These are phyloP conservation scores for Lasiurus cinereus DNA, from an alignment of 2,113 vertebrate genomes.

Conservation along the genomic window DNA sequence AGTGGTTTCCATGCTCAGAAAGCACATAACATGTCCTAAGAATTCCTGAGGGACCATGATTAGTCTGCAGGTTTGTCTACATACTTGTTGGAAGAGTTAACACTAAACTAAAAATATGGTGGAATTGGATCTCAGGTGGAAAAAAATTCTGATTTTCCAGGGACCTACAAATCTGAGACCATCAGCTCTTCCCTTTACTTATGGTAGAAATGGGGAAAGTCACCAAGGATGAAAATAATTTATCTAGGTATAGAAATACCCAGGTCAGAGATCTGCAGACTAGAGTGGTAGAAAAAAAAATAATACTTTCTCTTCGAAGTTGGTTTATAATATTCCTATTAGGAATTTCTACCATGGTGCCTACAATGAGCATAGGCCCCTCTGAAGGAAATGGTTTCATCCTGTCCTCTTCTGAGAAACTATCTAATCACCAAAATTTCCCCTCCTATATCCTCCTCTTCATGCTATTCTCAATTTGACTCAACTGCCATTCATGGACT, in stretches of 20 bases:
- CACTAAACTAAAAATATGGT: background rate
- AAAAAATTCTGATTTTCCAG: conserved; percentile 17
- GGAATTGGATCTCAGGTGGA: background rate
- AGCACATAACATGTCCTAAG: background rate
- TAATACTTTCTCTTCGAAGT: background rate
- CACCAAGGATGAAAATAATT: background rate
- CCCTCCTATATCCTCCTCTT: background rate
- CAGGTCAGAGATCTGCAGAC: background rate
- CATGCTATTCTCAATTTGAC: background rate
- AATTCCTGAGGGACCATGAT: background rate
- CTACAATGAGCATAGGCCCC: background rate
- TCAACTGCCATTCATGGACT: background rate
- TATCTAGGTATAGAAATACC: background rate
- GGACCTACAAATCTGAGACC: background rate
- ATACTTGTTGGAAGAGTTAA: background rate
- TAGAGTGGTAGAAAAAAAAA: background rate
- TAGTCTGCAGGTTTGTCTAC: background rate
- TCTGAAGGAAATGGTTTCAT: background rate
- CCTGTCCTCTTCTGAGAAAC: background rate
- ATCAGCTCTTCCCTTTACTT: background rate
- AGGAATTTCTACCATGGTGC: background rate
- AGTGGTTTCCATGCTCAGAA: background rate
- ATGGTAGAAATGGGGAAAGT: background rate
- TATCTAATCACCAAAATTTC: background rate
- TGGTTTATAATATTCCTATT: background rate